Conservation (phyloP, 2,113 vertebrate species). For the Cyprinodon variegatus region DNA sequence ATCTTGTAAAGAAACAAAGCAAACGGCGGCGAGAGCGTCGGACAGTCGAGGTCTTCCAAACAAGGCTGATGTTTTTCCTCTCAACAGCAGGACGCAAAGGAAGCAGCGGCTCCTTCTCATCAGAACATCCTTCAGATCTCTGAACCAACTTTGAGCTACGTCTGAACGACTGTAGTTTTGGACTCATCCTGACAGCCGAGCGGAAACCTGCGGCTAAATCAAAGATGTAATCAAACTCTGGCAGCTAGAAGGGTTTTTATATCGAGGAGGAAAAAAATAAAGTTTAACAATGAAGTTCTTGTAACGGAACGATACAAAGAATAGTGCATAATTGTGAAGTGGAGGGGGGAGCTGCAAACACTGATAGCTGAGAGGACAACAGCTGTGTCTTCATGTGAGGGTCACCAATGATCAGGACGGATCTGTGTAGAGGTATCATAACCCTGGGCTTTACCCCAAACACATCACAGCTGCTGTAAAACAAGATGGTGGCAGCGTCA, state of each 20-base stretch:
- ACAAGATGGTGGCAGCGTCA: background rate
- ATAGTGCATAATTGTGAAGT: no score
- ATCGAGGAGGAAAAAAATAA: background rate
- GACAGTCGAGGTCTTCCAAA: slow-evolving; percentile 8
- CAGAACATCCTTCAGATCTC: slow-evolving; percentile 25
- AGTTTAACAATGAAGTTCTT: background rate
- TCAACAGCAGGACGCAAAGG: slow-evolving; percentile 1
- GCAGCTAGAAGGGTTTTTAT: background rate
- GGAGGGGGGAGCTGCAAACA: no score
- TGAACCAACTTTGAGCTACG: slow-evolving; percentile 20
- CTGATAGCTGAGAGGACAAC: no score
- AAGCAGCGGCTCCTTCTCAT: slow-evolving; percentile 33
- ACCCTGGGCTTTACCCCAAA: no score
- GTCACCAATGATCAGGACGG: no score
- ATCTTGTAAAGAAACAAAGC: slow-evolving; percentile 24
- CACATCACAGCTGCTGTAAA: no score
- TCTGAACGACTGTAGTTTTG: slow-evolving; percentile 14
- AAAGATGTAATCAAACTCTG: background rate
- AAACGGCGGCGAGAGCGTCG: slow-evolving; percentile 13
- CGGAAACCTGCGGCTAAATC: slow-evolving; percentile 3
- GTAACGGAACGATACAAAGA: background rate
- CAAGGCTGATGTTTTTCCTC: slow-evolving; percentile 14
- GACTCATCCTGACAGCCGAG: background rate
- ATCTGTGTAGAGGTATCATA: no score
- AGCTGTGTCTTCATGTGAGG: no score